A percentile compares a stretch with the other conserved stretches of the same genome.
Conservation (phyloP, 2,888 invertebrate genomes). For the Eupithecia insigniata region DNA sequence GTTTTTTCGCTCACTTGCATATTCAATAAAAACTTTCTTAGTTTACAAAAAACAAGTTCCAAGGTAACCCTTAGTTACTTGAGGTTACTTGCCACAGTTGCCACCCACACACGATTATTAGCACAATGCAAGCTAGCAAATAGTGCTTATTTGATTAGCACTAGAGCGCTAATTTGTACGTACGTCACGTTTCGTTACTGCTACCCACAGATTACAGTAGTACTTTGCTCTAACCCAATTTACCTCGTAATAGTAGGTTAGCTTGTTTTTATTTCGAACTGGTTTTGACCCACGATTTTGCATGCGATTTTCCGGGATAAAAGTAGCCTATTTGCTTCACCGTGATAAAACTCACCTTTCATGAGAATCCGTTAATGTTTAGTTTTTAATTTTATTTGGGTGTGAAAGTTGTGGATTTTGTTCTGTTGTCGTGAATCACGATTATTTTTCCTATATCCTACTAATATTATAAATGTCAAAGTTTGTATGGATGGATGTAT, state of each 20-base stretch:
- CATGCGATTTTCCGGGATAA: neutral
- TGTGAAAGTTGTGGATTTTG: neutral
- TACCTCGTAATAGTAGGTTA: neutral
- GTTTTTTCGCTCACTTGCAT: neutral
- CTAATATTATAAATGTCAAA: too few species aligned
- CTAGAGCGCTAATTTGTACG: constrained; percentile 23
- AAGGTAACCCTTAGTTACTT: constrained; percentile 2
- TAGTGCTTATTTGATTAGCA: constrained; percentile 27
- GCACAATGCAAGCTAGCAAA: constrained; percentile 23
- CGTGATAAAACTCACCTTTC: too few species aligned
- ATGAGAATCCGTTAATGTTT: too few species aligned
- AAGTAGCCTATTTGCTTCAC: neutral
- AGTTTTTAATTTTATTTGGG: neutral
- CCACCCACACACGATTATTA: constrained; percentile 11
- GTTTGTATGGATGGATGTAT: too few species aligned
- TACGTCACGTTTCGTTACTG: constrained; percentile 32
- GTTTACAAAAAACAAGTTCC: neutral
- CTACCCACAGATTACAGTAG: constrained; percentile 14
- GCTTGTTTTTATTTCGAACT: neutral
- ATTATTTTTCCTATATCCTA: too few species aligned
- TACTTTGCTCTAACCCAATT: constrained; percentile 1
- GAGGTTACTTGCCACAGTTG: too few species aligned
- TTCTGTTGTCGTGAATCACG: neutral
- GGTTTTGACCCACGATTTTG: neutral
- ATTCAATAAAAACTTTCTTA: neutral